Conservation (phyloP, 2,113 vertebrate genomes). For the Neoarius graeffei region DNA sequence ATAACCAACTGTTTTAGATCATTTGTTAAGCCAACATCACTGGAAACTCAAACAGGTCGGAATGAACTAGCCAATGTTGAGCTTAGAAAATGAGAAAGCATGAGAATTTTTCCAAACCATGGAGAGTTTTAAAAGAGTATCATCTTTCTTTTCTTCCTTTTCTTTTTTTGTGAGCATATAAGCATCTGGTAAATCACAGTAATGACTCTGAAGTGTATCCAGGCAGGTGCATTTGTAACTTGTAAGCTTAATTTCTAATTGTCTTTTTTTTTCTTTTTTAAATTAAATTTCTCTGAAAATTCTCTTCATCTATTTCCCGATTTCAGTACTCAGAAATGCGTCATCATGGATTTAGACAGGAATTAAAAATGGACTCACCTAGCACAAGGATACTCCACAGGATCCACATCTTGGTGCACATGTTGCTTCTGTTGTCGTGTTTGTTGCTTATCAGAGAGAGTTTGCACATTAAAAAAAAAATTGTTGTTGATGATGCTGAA, state of each 20-base stretch:
- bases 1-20: neutral
- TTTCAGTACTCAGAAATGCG: neutral
- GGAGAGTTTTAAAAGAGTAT: neutral
- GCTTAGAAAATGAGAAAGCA: neutral
- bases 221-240: neutral
- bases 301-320: neutral
- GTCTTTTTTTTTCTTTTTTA: neutral
- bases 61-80: neutral
- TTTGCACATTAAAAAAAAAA: neutral
- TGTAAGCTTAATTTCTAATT: neutral
- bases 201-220: neutral
- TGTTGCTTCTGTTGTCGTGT: constrained; percentile 56
- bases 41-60: no score
- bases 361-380: constrained; percentile 62
- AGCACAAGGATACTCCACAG: constrained; percentile 59
- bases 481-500: neutral
- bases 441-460: neutral
- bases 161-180: neutral
- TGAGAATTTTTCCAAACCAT: neutral
- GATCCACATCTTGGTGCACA: constrained; percentile 24
- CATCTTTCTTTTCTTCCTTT: no score
- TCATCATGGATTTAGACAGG: neutral
- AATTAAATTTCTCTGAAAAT: neutral
- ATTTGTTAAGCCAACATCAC: neutral
- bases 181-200: neutral